Percentiles rank a stretch among this genome's conserved stretches.
phyloP scores from a whole-genome alignment of 64 coral and sea anemone genomes.

The Orbicella faveolata region DNA sequence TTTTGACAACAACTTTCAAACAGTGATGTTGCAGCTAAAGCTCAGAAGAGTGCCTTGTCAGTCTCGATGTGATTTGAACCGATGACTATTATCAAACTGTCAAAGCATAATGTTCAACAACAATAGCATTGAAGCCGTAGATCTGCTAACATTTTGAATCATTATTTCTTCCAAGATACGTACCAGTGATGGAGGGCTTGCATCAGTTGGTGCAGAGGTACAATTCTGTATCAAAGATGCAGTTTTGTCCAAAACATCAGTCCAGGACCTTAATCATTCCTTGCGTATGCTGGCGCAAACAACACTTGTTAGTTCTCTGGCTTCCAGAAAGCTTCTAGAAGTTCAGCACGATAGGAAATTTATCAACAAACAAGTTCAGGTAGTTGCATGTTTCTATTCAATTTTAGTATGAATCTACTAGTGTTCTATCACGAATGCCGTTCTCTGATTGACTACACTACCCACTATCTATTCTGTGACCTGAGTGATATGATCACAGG shows the following conservation, averaged over 20 bases:
- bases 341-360: conserved; percentile 89
- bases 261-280: conserved; percentile 89
- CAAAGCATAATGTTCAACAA: no score
- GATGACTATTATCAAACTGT: no score
- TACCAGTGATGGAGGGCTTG: conserved; percentile 87
- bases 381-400: neutral
- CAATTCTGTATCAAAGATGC: conserved; percentile 84
- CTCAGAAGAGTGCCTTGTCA: no score
- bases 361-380: conserved; percentile 83
- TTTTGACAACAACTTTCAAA: no score
- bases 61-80: no score
- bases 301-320: conserved; percentile 73
- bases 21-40: no score
- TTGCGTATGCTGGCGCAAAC: conserved; percentile 92
- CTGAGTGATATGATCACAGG: neutral
- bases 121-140: neutral
- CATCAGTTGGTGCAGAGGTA: conserved; percentile 84
- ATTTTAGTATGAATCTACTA: neutral
- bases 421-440: no score
- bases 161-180: conserved; percentile 52
- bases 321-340: conserved; percentile 64
- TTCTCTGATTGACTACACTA: no score
- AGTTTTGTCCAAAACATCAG: conserved; percentile 75
- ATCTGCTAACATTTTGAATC: neutral
- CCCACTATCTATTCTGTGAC: neutral